phyloP scores from a whole-genome alignment of 2,888 invertebrate genomes.

The Epistrophe eligans region DNA sequence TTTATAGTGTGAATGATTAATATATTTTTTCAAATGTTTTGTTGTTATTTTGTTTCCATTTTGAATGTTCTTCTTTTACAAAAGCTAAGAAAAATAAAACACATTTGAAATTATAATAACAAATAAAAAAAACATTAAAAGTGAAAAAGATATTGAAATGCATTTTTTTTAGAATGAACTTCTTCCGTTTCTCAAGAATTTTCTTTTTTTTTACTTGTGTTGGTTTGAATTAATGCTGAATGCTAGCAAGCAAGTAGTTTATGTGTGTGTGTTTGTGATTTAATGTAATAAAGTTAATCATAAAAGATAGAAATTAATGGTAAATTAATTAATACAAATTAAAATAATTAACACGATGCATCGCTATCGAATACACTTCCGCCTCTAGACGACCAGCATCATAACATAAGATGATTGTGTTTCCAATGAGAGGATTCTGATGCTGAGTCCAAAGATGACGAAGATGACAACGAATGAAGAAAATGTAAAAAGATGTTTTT shows the following conservation, averaged over 20 bases:
- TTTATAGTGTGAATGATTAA: conserved; percentile 58
- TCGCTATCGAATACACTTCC: conserved; percentile 32
- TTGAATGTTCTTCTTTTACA: conserved; percentile 39
- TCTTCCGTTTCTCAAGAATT: conserved; percentile 15
- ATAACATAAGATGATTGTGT: conserved; percentile 11
- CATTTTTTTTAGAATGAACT: conserved; percentile 50
- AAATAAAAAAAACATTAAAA: conserved; percentile 38
- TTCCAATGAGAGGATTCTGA: not conserved
- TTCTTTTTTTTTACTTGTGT: conserved; percentile 24
- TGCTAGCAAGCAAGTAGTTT: conserved; percentile 35
- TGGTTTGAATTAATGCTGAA: conserved; percentile 33
- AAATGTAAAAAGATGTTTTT: conserved; percentile 36
- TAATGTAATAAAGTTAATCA: conserved; percentile 53
- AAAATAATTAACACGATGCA: conserved; percentile 55
- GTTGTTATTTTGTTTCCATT: not conserved
- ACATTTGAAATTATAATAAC: conserved; percentile 3
- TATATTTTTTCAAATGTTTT: conserved; percentile 47
- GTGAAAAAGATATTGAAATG: conserved; percentile 42
- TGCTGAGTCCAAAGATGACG: not conserved
- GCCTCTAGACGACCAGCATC: not conserved
- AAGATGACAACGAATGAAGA: conserved; percentile 55
- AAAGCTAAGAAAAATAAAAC: conserved; percentile 46
- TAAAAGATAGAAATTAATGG: conserved; percentile 65
- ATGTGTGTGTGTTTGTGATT: conserved; percentile 28
- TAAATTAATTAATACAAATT: conserved; percentile 72